Conservation (phyloP, 2,797 vertebrate genomes). For the Neosilurus mollespiculum region DNA sequence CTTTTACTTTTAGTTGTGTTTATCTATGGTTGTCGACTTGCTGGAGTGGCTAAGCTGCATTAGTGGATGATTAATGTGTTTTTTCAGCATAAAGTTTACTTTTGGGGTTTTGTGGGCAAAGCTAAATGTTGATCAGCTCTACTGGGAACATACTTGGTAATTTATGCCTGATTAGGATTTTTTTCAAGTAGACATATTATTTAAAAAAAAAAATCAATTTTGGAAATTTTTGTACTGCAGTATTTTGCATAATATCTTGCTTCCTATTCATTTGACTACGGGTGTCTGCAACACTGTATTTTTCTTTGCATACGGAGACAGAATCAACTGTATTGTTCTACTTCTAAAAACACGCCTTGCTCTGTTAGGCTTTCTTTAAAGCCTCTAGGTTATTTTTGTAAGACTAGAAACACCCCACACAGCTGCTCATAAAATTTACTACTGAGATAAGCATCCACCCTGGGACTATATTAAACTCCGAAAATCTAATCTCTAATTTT, state of each 20-base stretch:
- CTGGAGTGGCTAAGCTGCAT: background rate
- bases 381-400: slow-evolving; percentile 29
- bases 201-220: too few species aligned
- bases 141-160: background rate
- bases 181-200: too few species aligned
- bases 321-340: slow-evolving; percentile 35
- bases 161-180: background rate
- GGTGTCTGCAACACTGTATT: slow-evolving; percentile 20
- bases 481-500: slow-evolving; percentile 57
- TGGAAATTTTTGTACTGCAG: too few species aligned
- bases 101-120: too few species aligned
- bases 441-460: slow-evolving; percentile 55
- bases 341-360: background rate
- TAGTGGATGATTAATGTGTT: background rate
- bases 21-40: background rate
- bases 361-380: slow-evolving; percentile 1
- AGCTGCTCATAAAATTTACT: slow-evolving; percentile 56
- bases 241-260: background rate
- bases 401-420: slow-evolving; percentile 50
- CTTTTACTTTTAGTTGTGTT: background rate
- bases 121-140: too few species aligned
- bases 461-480: slow-evolving; percentile 54
- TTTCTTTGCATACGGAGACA: slow-evolving; percentile 21
- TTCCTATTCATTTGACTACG: slow-evolving; percentile 14
- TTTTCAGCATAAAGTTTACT: too few species aligned